Percentiles rank a stretch among this genome's conserved stretches.
These are phyloP conservation scores for Bactericera cockerelli DNA, from an alignment of 1,140 invertebrate genomes.

Conservation along the genomic window DNA sequence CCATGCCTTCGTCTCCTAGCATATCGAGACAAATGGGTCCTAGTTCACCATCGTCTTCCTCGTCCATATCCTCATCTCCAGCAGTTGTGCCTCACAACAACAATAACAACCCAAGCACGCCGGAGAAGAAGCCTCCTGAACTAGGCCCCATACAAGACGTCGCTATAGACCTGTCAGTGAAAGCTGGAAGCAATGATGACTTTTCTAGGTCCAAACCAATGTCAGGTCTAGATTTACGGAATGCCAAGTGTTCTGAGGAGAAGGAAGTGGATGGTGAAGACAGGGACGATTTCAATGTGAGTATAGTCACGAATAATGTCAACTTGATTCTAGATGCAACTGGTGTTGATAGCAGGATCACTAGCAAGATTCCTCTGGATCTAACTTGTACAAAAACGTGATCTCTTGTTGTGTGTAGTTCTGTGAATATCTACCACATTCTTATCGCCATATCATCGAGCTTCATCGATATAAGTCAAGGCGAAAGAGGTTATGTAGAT, in stretches of 20 bases:
- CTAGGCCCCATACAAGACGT: not conserved
- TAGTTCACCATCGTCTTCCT: not conserved
- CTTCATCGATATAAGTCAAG: no score
- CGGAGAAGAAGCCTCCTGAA: not conserved
- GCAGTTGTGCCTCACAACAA: not conserved
- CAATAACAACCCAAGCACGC: not conserved
- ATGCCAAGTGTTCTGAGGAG: not conserved
- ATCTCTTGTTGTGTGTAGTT: no score
- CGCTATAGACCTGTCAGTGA: not conserved
- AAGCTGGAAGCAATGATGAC: not conserved
- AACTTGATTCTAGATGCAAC: not conserved
- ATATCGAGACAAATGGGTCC: not conserved
- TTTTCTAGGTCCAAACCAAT: no score
- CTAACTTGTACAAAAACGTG: conserved; percentile 2
- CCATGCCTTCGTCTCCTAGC: not conserved
- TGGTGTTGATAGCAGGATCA: not conserved
- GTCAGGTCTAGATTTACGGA: not conserved
- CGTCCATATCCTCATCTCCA: not conserved
- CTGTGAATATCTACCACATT: no score
- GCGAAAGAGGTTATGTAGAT: no score
- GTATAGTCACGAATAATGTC: not conserved
- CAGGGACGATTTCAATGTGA: not conserved
- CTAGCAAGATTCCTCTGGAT: not conserved
- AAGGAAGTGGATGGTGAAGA: not conserved
- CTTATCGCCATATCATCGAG: no score